Conservation (phyloP, 2,113 vertebrate species). For the Catagonus wagneri region DNA sequence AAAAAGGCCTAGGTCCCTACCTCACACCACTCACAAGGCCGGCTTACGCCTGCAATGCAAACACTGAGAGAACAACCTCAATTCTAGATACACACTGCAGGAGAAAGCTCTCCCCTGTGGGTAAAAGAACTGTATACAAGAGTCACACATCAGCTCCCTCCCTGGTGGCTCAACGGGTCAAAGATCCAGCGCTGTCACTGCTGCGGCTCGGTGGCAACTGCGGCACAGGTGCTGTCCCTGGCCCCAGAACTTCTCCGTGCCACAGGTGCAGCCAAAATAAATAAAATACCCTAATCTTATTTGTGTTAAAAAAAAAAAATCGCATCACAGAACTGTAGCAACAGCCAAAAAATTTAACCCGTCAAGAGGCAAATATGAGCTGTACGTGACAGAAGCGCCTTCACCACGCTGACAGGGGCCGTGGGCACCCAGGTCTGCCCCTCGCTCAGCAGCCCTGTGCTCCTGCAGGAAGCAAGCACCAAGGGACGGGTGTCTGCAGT, state of each 20-base stretch:
- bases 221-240: too few species aligned
- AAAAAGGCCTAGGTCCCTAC: not conserved
- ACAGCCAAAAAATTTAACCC: not conserved
- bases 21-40: not conserved
- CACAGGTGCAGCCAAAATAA: too few species aligned
- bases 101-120: not conserved
- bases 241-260: too few species aligned
- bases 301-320: too few species aligned
- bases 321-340: not conserved
- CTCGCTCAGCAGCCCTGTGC: accelerated
- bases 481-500: too few species aligned
- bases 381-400: not conserved
- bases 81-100: not conserved
- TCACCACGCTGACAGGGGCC: not conserved
- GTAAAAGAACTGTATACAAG: not conserved
- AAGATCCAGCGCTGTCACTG: too few species aligned
- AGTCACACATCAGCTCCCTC: not conserved
- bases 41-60: not conserved
- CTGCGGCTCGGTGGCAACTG: too few species aligned
- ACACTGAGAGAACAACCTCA: not conserved
- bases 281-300: too few species aligned
- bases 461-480: not conserved
- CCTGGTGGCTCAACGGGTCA: too few species aligned
- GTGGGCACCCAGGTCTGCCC: not conserved
- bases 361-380: not conserved